Evolutionary conservation across 2,888 invertebrate species (phyloP).

Genomic region (Crocallis elinguaria): DNA sequence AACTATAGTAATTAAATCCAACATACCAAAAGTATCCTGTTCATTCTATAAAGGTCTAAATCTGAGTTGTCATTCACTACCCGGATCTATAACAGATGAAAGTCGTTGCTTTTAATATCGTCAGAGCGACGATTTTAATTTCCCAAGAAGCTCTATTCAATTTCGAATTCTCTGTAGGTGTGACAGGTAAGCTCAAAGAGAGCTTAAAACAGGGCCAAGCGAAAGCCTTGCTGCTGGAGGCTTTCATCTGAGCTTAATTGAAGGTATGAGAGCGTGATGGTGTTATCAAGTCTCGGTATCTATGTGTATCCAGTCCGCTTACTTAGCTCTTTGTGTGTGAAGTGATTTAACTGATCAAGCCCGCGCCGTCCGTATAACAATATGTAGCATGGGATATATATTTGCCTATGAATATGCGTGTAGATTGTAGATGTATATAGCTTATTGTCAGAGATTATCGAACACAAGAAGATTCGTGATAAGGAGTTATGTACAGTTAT

Average conservation of each 20-base stretch:
- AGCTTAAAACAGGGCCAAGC: not conserved
- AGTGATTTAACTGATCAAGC: not conserved
- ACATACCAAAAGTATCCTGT: conserved; percentile 71
- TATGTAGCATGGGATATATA: too few species aligned
- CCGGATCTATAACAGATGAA: conserved; percentile 54
- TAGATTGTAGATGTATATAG: too few species aligned
- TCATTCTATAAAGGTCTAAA: conserved; percentile 68
- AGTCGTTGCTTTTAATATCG: conserved; percentile 7
- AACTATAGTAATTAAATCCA: not conserved
- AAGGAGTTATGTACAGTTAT: too few species aligned
- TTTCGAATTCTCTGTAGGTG: conserved; percentile 5
- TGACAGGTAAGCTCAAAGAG: conserved; percentile 5
- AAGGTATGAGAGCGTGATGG: not conserved
- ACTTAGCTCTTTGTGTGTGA: conserved; percentile 20
- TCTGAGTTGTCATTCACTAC: conserved; percentile 66
- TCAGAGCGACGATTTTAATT: conserved; percentile 26
- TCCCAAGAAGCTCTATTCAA: conserved; percentile 19
- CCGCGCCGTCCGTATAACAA: too few species aligned
- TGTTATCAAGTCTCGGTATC: conserved; percentile 9
- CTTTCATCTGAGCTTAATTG: conserved; percentile 2
- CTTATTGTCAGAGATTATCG: too few species aligned
- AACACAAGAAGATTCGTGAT: too few species aligned
- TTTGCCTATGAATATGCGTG: too few species aligned
- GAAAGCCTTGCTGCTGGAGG: not conserved
- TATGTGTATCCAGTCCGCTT: conserved; percentile 30